These are phyloP conservation scores for Danio albolineatus DNA, from an alignment of 2,797 vertebrate genomes.

Conservation along the genomic window DNA sequence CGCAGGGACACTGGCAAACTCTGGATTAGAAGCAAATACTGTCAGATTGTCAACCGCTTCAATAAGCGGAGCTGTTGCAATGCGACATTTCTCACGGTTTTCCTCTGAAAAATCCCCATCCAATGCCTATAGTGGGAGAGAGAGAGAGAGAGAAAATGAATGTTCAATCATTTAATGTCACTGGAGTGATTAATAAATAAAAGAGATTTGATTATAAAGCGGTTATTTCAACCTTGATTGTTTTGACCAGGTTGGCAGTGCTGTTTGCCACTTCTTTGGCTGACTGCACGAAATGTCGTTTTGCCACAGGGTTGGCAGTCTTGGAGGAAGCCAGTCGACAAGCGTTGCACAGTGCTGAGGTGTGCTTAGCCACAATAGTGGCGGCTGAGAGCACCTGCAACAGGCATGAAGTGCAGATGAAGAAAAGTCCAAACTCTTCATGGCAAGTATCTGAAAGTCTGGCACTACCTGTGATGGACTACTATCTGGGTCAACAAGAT, in stretches of 20 bases:
- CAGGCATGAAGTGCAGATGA: background rate
- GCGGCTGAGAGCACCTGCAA: constrained; percentile 92
- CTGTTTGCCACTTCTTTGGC: constrained; percentile 98
- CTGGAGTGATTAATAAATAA: background rate
- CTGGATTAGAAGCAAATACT: constrained; percentile 93
- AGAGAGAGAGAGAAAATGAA: background rate
- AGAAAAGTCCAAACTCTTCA: constrained; percentile 1
- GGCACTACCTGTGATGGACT: constrained; percentile 92
- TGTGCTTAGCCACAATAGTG: constrained; percentile 97
- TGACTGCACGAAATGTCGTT: constrained; percentile 96
- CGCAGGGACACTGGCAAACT: constrained; percentile 94
- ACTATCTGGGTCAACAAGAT: constrained; percentile 92
- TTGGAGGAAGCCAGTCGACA: constrained; percentile 96
- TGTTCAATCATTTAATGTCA: background rate
- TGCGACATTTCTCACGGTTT: constrained; percentile 89
- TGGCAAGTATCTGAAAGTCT: background rate
- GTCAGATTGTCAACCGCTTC: constrained; percentile 95
- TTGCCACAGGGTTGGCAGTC: constrained; percentile 93
- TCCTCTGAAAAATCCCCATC: constrained; percentile 97
- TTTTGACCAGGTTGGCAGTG: constrained; percentile 97
- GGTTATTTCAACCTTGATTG: constrained; percentile 88
- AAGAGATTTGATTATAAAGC: background rate
- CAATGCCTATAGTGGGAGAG: constrained; percentile 77
- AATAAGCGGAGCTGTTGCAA: constrained; percentile 89
- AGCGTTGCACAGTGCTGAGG: constrained; percentile 94